phyloP scores from a whole-genome alignment of 2,113 vertebrate genomes.

The Charina bottae region DNA sequence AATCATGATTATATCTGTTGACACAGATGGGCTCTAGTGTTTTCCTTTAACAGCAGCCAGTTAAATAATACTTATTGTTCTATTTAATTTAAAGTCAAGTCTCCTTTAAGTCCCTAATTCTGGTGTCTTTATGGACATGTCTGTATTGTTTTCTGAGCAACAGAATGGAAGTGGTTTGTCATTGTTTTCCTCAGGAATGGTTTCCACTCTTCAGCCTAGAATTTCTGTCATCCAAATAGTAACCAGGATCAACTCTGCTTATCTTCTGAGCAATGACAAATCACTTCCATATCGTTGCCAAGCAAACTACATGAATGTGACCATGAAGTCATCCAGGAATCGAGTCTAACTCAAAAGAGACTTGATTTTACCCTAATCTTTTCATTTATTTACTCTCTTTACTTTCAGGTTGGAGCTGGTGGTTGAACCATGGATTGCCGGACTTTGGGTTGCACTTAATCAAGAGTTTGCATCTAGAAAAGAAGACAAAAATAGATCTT shows the following conservation, averaged over 20 bases:
- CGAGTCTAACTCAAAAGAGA: not conserved
- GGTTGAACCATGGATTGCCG: conserved; percentile 93
- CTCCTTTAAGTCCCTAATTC: not conserved
- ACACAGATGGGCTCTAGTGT: not conserved
- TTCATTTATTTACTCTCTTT: not conserved
- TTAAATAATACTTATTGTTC: not conserved
- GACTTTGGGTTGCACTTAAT: conserved; percentile 88
- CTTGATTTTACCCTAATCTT: not conserved
- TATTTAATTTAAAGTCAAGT: not conserved
- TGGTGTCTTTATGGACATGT: not conserved
- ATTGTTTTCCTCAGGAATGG: not conserved
- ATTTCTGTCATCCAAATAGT: not conserved
- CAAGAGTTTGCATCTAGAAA: conserved; percentile 70
- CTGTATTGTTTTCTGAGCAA: not conserved
- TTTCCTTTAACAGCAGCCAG: not conserved
- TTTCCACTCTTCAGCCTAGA: not conserved
- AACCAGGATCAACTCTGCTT: not conserved
- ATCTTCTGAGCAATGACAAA: not conserved
- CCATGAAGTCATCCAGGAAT: not conserved
- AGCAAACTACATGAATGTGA: not conserved
- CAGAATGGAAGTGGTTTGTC: not conserved
- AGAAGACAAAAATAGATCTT: conserved; percentile 38
- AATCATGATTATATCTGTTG: not conserved
- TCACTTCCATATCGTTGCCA: not conserved
- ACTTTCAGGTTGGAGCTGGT: conserved; percentile 87